These are phyloP conservation scores for roundworm (Caenorhabditis elegans) DNA, from an alignment of 1,140 invertebrate genomes.

Conservation along the genomic window WBcel235 BX284605.5:3754501-3755000, in stretches of 20 bases:
- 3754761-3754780: constrained; percentile 3
- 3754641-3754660: too few relatives aligned
- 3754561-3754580: too few relatives aligned
- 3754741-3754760: background rate
- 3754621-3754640: too few relatives aligned
- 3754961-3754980: background rate
- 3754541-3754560: too few relatives aligned
- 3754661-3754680: too few relatives aligned
- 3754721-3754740: too few relatives aligned
- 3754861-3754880: background rate
- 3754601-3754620: too few relatives aligned
- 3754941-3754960: background rate
- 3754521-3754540: too few relatives aligned
- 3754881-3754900: background rate
- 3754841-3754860: background rate
- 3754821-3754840: background rate
- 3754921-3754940: background rate
- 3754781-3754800: background rate
- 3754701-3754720: too few relatives aligned
- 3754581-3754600: too few relatives aligned
- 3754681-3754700: too few relatives aligned
- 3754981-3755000: too few relatives aligned
- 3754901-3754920: background rate
- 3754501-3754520: background rate
- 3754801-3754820: background rate